Conservation (phyloP, 2,888 invertebrate genomes). For the Apamea anceps region DNA sequence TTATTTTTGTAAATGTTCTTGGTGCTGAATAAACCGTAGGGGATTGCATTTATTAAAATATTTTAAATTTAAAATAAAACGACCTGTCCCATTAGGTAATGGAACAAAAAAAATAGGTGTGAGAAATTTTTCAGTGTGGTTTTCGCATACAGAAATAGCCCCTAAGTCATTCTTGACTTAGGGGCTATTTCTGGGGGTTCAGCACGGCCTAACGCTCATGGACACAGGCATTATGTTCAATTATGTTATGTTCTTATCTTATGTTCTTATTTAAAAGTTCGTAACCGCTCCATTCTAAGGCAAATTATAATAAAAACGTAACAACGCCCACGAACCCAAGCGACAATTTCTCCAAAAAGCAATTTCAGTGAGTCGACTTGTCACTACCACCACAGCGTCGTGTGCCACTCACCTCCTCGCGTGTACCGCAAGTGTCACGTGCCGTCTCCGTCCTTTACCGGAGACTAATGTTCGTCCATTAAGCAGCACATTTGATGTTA, state of each 20-base stretch:
- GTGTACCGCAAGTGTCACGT: constrained; percentile 7
- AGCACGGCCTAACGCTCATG: background rate
- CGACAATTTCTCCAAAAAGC: constrained; percentile 5
- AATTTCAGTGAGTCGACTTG: constrained; percentile 14
- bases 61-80: too few species aligned
- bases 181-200: too few species aligned
- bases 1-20: too few species aligned
- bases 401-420: background rate
- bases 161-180: too few species aligned
- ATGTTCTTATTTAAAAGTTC: background rate
- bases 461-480: constrained; percentile 54
- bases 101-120: too few species aligned
- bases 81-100: too few species aligned
- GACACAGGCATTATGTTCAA: too few species aligned
- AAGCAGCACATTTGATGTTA: constrained; percentile 54
- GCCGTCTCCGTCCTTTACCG: constrained; percentile 23
- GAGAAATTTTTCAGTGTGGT: too few species aligned
- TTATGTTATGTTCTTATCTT: background rate
- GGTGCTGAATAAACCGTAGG: too few species aligned
- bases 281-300: background rate
- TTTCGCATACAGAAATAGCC: too few species aligned
- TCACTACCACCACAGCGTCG: background rate
- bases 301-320: background rate
- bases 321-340: background rate
- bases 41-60: too few species aligned